A percentile compares a stretch with the other conserved stretches of the same genome.
Conservation (phyloP, 2,113 vertebrate genomes). For the Falcunculus frontatus region DNA sequence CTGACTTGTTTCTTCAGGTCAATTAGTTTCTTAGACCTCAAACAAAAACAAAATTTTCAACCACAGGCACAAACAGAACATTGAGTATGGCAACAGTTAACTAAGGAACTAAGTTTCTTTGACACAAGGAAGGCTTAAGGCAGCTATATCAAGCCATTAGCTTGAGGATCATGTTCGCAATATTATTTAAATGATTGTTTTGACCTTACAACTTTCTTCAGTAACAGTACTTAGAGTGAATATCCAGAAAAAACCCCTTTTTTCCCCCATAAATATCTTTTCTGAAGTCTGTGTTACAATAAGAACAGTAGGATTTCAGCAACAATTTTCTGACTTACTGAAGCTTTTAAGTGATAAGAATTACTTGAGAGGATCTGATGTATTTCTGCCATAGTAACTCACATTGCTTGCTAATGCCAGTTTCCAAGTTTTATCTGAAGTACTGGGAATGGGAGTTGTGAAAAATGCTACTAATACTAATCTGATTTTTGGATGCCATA, state of each 20-base stretch:
- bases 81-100: not conserved
- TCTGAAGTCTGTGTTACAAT: not conserved
- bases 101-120: not conserved
- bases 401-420: not conserved
- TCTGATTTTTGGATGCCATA: not conserved
- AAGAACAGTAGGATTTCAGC: not conserved
- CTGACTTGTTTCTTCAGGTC: constrained; percentile 1
- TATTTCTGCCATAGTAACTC: not conserved
- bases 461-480: not conserved
- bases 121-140: not conserved
- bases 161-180: not conserved
- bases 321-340: not conserved
- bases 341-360: not conserved
- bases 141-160: not conserved
- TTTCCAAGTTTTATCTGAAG: not conserved
- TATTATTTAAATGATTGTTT: constrained; percentile 11
- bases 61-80: not conserved
- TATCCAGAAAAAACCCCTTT: not conserved
- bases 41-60: not conserved
- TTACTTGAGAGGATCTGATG: not conserved
- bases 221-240: not conserved
- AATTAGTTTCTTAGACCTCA: not conserved
- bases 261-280: not conserved
- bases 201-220: not conserved
- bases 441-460: not conserved